Base-by-base conservation (phyloP, 2,888 invertebrate genomes). In the Drosophila borborema region DNA sequence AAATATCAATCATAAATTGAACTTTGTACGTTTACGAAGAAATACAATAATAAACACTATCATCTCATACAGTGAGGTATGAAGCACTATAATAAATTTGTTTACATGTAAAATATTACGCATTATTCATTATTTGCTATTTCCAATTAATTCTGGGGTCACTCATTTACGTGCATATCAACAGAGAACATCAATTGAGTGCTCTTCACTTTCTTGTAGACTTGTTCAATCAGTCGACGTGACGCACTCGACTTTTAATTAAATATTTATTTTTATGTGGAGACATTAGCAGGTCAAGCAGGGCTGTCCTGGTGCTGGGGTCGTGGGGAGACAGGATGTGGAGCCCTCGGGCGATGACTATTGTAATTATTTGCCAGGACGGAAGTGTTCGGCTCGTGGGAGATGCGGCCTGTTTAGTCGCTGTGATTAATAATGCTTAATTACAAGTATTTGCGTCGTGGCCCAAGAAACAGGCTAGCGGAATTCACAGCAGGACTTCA, bases 391-490 rank as follows among this genome's bases (percentile, higher is more conserved):
- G 71, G 67, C 68, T 80, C 70, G 49, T 68, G 38, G 16, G 1
- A 38, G 3, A 45, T 31, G 43, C 53, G 43, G 51, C 63, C 72
- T 81, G 81, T 69, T 75, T 84, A 82, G 82, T 77, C 71, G 81
- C 82, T 72, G 88, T 87, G 86, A 88, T 87, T 87, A 88, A 87
- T 87, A 84, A 87, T 78, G 81, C 85, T 82, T 88, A 88, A 87
- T 87, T 85, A 84, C 83, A 75, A 77, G 81, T 83, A 85, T 85
- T 84, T 85, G 80, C 76, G 64, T 28, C 54, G 38, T 62, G 58
- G 75, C 53, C 18, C 3, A 64, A 53, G 67, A 48, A 59, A 55
- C 54, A 18, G 75, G 20, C 55, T 45, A 46, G 41, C 16, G 34
- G 36, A 53, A 65, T 63, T 67, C 75, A 49, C 63, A 70, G 73